Evolutionary conservation across 2,888 invertebrate genomes (phyloP).

Genomic region (Drosophila koepferae): DNA sequence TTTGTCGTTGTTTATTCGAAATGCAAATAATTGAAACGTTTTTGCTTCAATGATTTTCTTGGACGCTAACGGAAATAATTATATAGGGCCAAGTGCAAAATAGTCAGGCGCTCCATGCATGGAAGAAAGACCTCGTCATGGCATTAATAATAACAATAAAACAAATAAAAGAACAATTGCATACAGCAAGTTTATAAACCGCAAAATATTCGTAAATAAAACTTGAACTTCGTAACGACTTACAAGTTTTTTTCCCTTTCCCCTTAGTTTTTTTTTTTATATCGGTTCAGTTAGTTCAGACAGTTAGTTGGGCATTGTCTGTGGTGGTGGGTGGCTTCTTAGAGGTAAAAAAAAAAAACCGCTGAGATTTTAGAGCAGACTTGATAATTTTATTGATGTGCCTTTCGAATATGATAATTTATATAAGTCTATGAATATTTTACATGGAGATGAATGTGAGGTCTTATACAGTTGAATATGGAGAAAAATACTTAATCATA

Average conservation of each 20-base stretch:
- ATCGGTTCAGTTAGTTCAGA: slow-evolving; percentile 24
- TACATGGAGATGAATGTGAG: neutral
- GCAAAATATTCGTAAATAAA: slow-evolving; percentile 48
- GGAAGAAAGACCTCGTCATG: slow-evolving; percentile 15
- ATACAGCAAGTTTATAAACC: slow-evolving; percentile 43
- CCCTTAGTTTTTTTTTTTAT: slow-evolving; percentile 8
- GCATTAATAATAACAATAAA: slow-evolving; percentile 15
- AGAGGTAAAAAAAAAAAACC: neutral
- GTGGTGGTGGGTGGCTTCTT: neutral
- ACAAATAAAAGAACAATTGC: slow-evolving; percentile 15
- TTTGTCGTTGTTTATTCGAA: neutral
- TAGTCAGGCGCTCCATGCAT: slow-evolving; percentile 28
- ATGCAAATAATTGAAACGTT: slow-evolving; percentile 38
- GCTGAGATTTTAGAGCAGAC: neutral
- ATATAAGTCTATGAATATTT: slow-evolving; percentile 1
- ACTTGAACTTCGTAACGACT: slow-evolving; percentile 49
- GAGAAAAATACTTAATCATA: slow-evolving; percentile 14
- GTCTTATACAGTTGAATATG: neutral
- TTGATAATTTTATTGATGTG: slow-evolving; percentile 17
- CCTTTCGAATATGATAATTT: neutral
- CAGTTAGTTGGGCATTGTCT: slow-evolving; percentile 13
- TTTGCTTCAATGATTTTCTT: slow-evolving; percentile 21
- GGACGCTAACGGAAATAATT: slow-evolving; percentile 44
- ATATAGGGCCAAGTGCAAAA: slow-evolving; percentile 39
- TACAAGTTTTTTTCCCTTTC: slow-evolving; percentile 40